Conservation (phyloP, 2,113 vertebrate species). For the Rana temporaria region DNA sequence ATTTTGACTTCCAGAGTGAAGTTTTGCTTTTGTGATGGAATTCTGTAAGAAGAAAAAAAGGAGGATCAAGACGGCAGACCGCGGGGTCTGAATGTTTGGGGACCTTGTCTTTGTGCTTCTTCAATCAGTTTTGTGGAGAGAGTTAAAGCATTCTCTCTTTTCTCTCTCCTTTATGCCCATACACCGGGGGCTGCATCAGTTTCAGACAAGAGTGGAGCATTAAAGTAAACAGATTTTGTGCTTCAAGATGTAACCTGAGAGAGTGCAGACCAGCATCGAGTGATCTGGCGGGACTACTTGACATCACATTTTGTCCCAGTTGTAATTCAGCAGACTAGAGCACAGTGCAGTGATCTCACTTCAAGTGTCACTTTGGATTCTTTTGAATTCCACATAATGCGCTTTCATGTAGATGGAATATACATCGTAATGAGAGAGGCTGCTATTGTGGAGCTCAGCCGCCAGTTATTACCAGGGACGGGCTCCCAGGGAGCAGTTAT, state of each 20-base stretch:
- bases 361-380: slow-evolving; percentile 21
- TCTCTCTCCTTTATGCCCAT: not conserved
- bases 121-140: slow-evolving; percentile 6
- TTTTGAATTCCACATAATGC: slow-evolving; percentile 34
- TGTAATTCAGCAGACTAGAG: slow-evolving; percentile 27
- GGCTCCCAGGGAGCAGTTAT: slow-evolving; percentile 9
- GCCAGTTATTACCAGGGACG: slow-evolving; percentile 25
- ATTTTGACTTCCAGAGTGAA: slow-evolving; percentile 15
- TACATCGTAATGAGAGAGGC: slow-evolving; percentile 25
- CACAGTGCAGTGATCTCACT: slow-evolving; percentile 22
- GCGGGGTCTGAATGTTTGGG: slow-evolving; percentile 30
- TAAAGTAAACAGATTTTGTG: slow-evolving; percentile 40
- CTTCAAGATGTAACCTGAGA: slow-evolving; percentile 28
- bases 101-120: slow-evolving; percentile 34
- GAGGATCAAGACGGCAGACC: slow-evolving; percentile 27
- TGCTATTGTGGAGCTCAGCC: not conserved
- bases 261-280: slow-evolving; percentile 1
- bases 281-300: slow-evolving; percentile 16
- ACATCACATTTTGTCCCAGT: slow-evolving; percentile 24
- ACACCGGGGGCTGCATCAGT: not conserved
- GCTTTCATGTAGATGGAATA: slow-evolving; percentile 17
- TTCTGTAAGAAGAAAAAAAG: slow-evolving; percentile 6
- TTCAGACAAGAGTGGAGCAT: not conserved
- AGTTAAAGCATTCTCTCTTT: not conserved
- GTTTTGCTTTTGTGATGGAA: slow-evolving; percentile 41